A percentile compares a stretch with the other conserved stretches of the same genome.
Evolutionary conservation across 2,113 vertebrate genomes (phyloP).

Genomic region (Albula goreensis): DNA sequence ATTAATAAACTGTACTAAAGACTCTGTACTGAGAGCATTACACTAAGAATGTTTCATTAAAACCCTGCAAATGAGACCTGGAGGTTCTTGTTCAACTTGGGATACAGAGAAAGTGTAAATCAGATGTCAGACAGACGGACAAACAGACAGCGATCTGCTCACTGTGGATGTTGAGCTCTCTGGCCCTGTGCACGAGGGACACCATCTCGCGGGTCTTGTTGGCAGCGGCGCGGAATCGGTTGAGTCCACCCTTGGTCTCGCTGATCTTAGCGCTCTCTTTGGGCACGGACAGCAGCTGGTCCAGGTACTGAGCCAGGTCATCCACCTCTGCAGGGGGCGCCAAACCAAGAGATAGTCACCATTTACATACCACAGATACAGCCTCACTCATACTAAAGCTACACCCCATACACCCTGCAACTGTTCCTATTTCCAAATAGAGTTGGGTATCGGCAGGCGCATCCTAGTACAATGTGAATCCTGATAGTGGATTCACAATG

Average conservation of each 20-base stretch:
- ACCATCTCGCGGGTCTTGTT: constrained; percentile 70
- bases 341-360: not conserved
- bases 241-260: constrained; percentile 61
- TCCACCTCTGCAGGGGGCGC: constrained; percentile 48
- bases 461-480: no score
- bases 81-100: no score
- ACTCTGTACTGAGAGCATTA: not conserved
- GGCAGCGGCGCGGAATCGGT: constrained; percentile 69
- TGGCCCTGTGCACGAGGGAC: constrained; percentile 72
- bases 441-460: no score
- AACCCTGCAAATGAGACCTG: not conserved
- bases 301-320: constrained; percentile 72
- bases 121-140: not conserved
- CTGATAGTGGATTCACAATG: no score
- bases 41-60: not conserved
- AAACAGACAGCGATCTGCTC: constrained; percentile 47
- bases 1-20: no score
- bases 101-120: not conserved
- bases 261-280: constrained; percentile 52
- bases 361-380: no score
- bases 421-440: no score
- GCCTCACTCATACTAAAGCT: not conserved
- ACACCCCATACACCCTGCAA: not conserved
- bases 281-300: constrained; percentile 65
- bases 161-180: constrained; percentile 74